Base-by-base conservation (phyloP, 2,888 invertebrate species). In the Melanchra persicariae region DNA sequence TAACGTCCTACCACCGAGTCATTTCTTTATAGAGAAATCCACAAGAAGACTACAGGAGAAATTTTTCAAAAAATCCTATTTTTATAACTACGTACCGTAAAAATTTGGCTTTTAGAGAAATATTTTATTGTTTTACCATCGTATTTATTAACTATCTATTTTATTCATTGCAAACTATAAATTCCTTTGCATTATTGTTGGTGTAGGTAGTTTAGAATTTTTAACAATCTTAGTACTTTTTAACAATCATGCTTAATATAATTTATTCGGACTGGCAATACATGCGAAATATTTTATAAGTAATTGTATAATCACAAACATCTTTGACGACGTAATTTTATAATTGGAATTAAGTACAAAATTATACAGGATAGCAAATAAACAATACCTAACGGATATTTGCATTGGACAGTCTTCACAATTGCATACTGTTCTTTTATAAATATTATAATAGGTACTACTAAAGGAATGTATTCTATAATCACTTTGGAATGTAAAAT, bases 51-150 rank as follows among this genome's bases (percentile, higher is more conserved):
- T 95, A 95, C 93, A 71, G 92, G 91, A 93, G 93, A 93, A 89
- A 88, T 89, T 91, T 90, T 92, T 91, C 90, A 90, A 94, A 94
- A 93, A 91, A 89, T 85, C 85, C 92, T 93, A 93, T 91, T 85
- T 90, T 90, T 88, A 90, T 86, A 87, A 83, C 92, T 94, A 95
- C 91, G 87, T 95, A 95, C 92, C 88, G 93, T 87, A 94, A 89
- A 93, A 94, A 92, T 93, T 93, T 94, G 94, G 93, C 93, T 93
- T 92, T 93, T 73, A 93, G 92, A 91, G 92, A 93, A 91, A 91
- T 91, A 89, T 91, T 93, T 93, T 92, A 91, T 92, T 91, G 90
- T 91, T 91, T 91, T 89, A 88, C 85, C 85, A 87, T 93, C 89
- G 86, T 90, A 90, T 92, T 91, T 87, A 87, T 85, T 85, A 76